A percentile compares a stretch with the other conserved stretches of the same genome.
Evolutionary conservation across 2,888 invertebrate genomes (phyloP).

Genomic region (Ctenicera cuprea): DNA sequence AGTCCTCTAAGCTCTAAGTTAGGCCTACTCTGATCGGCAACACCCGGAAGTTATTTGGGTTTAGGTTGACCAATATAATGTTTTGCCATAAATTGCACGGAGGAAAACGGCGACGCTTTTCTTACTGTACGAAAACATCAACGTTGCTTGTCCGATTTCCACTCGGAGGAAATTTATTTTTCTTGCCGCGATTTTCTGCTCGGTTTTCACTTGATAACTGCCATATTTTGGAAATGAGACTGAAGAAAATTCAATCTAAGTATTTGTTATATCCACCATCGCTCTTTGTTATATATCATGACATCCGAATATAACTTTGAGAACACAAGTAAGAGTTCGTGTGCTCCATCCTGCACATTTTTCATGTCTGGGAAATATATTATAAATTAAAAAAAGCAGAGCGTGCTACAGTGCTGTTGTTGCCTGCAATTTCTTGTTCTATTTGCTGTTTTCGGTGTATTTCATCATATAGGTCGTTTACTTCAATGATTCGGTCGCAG

Average conservation of each 20-base stretch:
- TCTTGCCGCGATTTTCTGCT: constrained; percentile 2
- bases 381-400: constrained; percentile 40
- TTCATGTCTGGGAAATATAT: constrained; percentile 39
- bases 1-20: constrained; percentile 31
- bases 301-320: constrained; percentile 35
- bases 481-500: neutral
- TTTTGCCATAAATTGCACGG: constrained; percentile 30
- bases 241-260: neutral
- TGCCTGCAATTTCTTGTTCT: constrained; percentile 18
- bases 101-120: constrained; percentile 10
- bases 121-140: constrained; percentile 5
- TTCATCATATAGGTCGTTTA: neutral
- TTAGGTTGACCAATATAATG: constrained; percentile 40
- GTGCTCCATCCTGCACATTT: constrained; percentile 40
- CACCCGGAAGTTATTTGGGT: constrained; percentile 40
- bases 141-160: constrained; percentile 11
- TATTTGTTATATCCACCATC: neutral
- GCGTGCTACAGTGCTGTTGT: constrained; percentile 13
- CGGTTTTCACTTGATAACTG: constrained; percentile 7
- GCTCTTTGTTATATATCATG: constrained; percentile 39
- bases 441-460: neutral
- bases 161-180: constrained; percentile 23
- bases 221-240: neutral
- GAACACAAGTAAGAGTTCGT: constrained; percentile 39
- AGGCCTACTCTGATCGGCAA: constrained; percentile 35